Base-by-base conservation (phyloP, 2,888 invertebrate genomes). In the Thysanoteuthis rhombus region DNA sequence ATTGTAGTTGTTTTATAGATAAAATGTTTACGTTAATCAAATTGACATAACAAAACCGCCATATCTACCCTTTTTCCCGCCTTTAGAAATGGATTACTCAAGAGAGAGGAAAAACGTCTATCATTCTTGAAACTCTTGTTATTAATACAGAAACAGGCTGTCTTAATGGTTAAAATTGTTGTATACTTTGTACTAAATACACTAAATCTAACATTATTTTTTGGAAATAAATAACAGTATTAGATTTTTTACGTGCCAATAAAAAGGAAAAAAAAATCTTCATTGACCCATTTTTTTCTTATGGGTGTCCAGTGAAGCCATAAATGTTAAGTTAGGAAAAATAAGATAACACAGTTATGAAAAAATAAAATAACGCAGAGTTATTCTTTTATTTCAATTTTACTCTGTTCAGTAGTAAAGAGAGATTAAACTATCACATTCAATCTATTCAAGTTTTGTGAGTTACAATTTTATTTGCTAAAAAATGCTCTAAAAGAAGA, bases 251-350 rank as follows among this genome's bases (percentile, higher is more conserved):
- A 75, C n/a, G 12, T 75, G 52, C 52, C 52, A 52, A 42, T 42
- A 42, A 42, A 42, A 52, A 52, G 22, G 52, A 25, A 22, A 45
- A 45, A 45, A 45, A 52, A 52, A 47, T 47, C 16, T n/a, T n/a
- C n/a, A n/a, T 75, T 75, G 75, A 75, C 75, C 75, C 75, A 75
- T 75, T 75, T 75, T 75, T 75, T 75, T 75, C 75, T 75, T 75
- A 75, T 10, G 75, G 75, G 36, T 75, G 75, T n/a, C n/a, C 75
- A n/a, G 75, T 75, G 75, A 75, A 75, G 75, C 75, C 75, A 75
- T 75, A 75, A 75, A 75, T 52, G 25, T 25, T 25, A 52, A 25
- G 52, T 52, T 52, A 52, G 52, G 42, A 25, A 52, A 52, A 52
- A 52, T 25, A 22, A 47, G 4, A 52, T 25, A 1, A 16, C 1